Conservation (phyloP, 1,140 invertebrate species). For the Cecropterus lyciades region DNA sequence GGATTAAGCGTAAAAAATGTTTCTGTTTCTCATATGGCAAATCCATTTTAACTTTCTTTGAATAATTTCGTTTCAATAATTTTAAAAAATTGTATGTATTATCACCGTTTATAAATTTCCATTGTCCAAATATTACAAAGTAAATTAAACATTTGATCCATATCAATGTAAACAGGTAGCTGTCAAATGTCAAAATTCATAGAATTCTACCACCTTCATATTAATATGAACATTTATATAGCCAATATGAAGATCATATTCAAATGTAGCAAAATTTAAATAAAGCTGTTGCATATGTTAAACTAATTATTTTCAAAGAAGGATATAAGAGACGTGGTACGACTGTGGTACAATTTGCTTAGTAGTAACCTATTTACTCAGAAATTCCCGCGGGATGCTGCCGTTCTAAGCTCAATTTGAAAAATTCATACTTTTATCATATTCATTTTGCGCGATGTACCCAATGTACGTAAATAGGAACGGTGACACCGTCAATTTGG, state of each 20-base stretch:
- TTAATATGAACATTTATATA: too few relatives aligned
- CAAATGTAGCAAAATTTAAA: slow-evolving; percentile 3
- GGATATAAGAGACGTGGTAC: slow-evolving; percentile 41
- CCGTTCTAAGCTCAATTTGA: slow-evolving; percentile 75
- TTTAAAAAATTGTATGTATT: too few relatives aligned
- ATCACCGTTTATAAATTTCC: too few relatives aligned
- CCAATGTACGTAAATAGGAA: slow-evolving; percentile 2
- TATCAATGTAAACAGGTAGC: too few relatives aligned
- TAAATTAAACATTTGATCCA: too few relatives aligned
- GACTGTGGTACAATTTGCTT: slow-evolving; percentile 70
- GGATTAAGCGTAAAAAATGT: slow-evolving; percentile 44
- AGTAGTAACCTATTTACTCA: slow-evolving; percentile 72
- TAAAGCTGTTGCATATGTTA: slow-evolving; percentile 23
- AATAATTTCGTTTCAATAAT: too few relatives aligned
- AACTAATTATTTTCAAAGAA: slow-evolving; percentile 27
- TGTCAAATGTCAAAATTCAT: too few relatives aligned
- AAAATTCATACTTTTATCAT: slow-evolving; percentile 47
- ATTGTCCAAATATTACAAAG: too few relatives aligned
- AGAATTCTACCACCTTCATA: too few relatives aligned
- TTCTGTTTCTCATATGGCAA: neutral
- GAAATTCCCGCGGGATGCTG: slow-evolving; percentile 64
- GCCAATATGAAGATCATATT: too few relatives aligned
- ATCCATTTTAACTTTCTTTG: too few relatives aligned
- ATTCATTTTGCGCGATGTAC: slow-evolving; percentile 15
- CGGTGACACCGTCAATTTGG: neutral